Evolutionary conservation across 2,113 vertebrate genomes (phyloP).

Genomic region (Petromus typicus): DNA sequence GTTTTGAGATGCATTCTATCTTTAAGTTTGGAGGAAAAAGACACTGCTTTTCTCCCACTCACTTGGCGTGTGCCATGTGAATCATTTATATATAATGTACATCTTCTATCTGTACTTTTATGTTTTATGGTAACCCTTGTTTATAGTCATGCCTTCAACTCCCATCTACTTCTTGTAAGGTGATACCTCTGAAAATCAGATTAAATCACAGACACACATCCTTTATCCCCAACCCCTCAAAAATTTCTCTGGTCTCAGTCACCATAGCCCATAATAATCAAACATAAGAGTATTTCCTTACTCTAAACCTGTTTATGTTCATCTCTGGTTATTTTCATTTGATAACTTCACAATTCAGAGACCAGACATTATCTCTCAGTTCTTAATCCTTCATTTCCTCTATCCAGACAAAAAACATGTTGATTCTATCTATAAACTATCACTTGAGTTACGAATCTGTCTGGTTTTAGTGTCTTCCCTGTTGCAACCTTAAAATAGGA

Average conservation of each 20-base stretch:
- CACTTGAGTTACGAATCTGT: conserved; percentile 41
- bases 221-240: fast-evolving
- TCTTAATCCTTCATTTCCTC: not conserved
- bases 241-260: not conserved
- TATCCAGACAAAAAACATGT: not conserved
- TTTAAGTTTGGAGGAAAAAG: not conserved
- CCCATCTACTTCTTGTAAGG: not conserved
- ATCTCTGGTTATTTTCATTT: conserved; percentile 16
- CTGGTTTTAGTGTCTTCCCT: conserved; percentile 51
- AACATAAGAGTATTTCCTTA: not conserved
- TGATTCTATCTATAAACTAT: conserved; percentile 32
- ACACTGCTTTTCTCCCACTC: not conserved
- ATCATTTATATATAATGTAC: not conserved
- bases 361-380: not conserved
- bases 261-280: not conserved
- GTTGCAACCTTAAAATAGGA: conserved; percentile 58
- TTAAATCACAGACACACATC: not conserved
- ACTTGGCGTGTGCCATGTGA: not conserved
- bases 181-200: not conserved
- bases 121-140: not conserved
- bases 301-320: not conserved
- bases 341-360: not conserved
- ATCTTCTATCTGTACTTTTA: not conserved
- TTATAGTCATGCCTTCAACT: not conserved
- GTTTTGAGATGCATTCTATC: not conserved